These are phyloP conservation scores for Sorex fumeus DNA, from an alignment of 2,113 vertebrate species.

Conservation along the genomic window DNA sequence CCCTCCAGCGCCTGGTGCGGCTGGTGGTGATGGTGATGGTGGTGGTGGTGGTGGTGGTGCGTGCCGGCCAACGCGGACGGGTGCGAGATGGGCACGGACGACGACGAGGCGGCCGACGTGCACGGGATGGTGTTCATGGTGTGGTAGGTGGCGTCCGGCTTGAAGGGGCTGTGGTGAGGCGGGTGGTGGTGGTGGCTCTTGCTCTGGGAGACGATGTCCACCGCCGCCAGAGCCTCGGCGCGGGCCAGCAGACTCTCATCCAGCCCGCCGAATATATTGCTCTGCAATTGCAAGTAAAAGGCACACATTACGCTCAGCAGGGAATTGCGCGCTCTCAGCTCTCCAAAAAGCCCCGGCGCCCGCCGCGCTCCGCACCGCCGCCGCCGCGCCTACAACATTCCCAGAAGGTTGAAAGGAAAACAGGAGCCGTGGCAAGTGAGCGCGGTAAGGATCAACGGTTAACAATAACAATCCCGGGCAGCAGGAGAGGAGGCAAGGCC, in stretches of 20 bases:
- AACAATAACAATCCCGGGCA: conserved; percentile 80
- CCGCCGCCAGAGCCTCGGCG: conserved; percentile 99
- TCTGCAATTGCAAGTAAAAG: conserved; percentile 99
- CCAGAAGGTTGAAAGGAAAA: conserved; percentile 90
- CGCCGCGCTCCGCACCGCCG: conserved; percentile 18
- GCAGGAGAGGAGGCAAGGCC: conserved; percentile 32
- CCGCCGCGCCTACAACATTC: conserved; percentile 91
- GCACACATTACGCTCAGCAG: conserved; percentile 97
- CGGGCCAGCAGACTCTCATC: conserved; percentile 99
- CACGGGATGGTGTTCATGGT: conserved; percentile 99
- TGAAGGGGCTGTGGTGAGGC: conserved; percentile 99
- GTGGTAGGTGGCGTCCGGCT: conserved; percentile 99
- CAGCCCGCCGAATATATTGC: conserved; percentile 99
- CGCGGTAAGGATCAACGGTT: conserved; percentile 62
- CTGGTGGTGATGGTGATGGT: conserved; percentile 97
- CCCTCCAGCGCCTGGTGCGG: conserved; percentile 98
- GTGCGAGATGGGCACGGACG: conserved; percentile 97
- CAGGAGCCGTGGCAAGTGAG: conserved; percentile 65
- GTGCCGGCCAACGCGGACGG: conserved; percentile 93
- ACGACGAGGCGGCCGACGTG: conserved; percentile 96
- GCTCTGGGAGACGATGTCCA: conserved; percentile 99
- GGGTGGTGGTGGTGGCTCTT: conserved; percentile 98
- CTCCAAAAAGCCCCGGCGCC: conserved; percentile 73
- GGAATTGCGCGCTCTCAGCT: conserved; percentile 92
- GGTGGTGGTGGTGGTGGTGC: conserved; percentile 96